phyloP scores from a whole-genome alignment of 2,888 invertebrate species.

The Aquatica leii region DNA sequence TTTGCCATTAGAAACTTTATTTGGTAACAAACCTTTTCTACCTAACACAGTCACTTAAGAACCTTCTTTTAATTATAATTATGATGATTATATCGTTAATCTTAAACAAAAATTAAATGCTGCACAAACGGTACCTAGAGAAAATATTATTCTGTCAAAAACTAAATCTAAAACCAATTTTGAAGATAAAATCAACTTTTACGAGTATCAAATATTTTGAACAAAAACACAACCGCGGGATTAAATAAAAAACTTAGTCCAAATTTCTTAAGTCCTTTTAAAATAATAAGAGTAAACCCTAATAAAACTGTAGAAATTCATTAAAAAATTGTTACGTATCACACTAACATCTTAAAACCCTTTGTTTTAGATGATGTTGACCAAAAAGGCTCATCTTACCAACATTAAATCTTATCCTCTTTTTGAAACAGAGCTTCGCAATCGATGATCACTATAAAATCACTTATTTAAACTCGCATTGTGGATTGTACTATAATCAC shows the following conservation, averaged over 20 bases:
- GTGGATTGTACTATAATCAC: background rate
- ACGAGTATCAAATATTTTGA: background rate
- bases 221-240: background rate
- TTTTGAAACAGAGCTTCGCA: too few species aligned
- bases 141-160: background rate
- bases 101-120: background rate
- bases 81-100: background rate
- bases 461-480: background rate
- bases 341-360: slow-evolving; percentile 9
- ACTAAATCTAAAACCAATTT: too few species aligned
- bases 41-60: slow-evolving; percentile 35
- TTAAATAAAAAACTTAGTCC: slow-evolving; percentile 24
- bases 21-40: slow-evolving; percentile 40
- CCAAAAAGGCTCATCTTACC: background rate
- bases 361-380: slow-evolving; percentile 3
- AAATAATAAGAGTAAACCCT: slow-evolving; percentile 26
- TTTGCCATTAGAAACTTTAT: slow-evolving; percentile 45
- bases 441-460: background rate
- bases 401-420: background rate
- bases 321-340: slow-evolving; percentile 1
- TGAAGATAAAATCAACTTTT: too few species aligned
- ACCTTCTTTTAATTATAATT: slow-evolving; percentile 1
- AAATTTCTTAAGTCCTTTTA: slow-evolving; percentile 28
- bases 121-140: background rate
- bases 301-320: slow-evolving; percentile 6